phyloP scores from a whole-genome alignment of 92 coral and sea anemone genomes.

The Paramuricea clavata region DNA sequence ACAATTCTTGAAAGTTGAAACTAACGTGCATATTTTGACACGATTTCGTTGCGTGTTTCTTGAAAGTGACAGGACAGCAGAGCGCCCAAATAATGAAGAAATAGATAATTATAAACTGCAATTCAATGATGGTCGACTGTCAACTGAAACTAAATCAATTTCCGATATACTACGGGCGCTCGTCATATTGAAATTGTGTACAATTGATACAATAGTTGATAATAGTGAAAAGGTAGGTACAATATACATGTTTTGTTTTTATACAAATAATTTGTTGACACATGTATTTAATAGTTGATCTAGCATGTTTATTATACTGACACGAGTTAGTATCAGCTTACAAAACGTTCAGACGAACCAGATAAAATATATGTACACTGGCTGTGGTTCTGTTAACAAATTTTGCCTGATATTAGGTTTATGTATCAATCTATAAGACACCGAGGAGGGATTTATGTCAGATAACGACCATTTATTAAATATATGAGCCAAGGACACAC shows the following conservation, averaged over 20 bases:
- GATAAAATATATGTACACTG: too few relatives aligned
- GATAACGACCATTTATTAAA: too few relatives aligned
- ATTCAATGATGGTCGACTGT: slow-evolving; percentile 27
- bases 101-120: neutral
- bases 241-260: neutral
- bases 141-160: slow-evolving; percentile 56
- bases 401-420: too few relatives aligned
- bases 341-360: too few relatives aligned
- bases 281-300: too few relatives aligned
- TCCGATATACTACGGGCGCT: slow-evolving; percentile 77
- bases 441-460: too few relatives aligned
- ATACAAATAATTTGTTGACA: too few relatives aligned
- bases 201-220: slow-evolving; percentile 74
- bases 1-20: neutral
- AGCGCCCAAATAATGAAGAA: neutral
- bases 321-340: too few relatives aligned
- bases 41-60: neutral
- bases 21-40: neutral
- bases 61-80: neutral
- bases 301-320: too few relatives aligned
- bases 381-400: too few relatives aligned
- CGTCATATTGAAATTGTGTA: slow-evolving; percentile 80
- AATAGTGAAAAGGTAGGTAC: slow-evolving; percentile 74
- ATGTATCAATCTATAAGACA: too few relatives aligned
- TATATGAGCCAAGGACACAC: too few relatives aligned